Conservation (phyloP, 2,113 vertebrate genomes). For the Poecile atricapillus region DNA sequence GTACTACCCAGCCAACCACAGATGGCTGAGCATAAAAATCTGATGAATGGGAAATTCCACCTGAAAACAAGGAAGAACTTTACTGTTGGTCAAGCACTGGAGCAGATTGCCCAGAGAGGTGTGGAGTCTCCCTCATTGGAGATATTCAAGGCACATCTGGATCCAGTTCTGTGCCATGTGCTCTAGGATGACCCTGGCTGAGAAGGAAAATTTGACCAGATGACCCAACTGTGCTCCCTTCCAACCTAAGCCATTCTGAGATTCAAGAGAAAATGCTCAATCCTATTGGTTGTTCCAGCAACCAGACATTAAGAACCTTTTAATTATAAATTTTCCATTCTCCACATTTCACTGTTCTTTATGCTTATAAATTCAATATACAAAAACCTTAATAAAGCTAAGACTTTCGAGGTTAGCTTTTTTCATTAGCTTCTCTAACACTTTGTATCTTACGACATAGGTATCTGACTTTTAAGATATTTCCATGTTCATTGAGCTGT, state of each 20-base stretch:
- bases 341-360: neutral
- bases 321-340: neutral
- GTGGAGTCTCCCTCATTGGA: no score
- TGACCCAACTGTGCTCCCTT: neutral
- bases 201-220: neutral
- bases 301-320: neutral
- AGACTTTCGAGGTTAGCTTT: neutral
- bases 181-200: neutral
- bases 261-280: neutral
- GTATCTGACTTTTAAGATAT: neutral
- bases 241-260: neutral
- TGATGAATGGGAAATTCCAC: neutral
- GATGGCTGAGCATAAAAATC: neutral
- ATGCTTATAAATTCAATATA: neutral
- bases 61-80: neutral
- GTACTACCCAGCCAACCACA: neutral
- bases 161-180: neutral
- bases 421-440: neutral
- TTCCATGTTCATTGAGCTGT: neutral
- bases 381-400: neutral
- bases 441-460: neutral
- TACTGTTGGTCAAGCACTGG: neutral
- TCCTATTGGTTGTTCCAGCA: neutral
- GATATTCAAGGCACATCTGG: neutral
- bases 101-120: neutral